These are phyloP conservation scores for Pleuronectes platessa DNA, from an alignment of 2,113 vertebrate genomes.

Conservation along the genomic window DNA sequence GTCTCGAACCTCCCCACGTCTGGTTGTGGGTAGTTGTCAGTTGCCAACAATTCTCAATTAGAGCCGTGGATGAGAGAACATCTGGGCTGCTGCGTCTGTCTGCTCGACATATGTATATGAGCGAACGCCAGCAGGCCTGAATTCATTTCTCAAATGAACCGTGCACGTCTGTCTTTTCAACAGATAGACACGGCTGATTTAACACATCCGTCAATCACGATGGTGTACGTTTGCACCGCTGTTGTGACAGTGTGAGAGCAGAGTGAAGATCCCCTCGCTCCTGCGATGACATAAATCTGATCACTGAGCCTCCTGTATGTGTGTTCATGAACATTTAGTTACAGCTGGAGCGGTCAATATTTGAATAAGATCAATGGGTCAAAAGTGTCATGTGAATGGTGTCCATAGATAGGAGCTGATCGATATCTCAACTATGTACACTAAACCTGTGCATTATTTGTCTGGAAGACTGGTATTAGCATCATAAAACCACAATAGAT, in stretches of 20 bases:
- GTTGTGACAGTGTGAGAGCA: not conserved
- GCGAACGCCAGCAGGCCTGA: conserved; percentile 29
- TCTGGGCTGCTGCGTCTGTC: conserved; percentile 48
- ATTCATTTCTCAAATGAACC: conserved; percentile 48
- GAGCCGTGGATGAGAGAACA: conserved; percentile 63
- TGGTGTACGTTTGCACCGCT: conserved; percentile 3
- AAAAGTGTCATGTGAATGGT: not conserved
- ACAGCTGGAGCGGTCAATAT: not conserved
- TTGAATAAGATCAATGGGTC: not conserved
- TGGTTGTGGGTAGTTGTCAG: conserved; percentile 66
- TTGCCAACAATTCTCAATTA: conserved; percentile 72
- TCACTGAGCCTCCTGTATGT: not conserved
- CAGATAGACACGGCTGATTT: conserved; percentile 12
- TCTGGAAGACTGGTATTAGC: too few species aligned
- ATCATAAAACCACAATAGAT: not conserved
- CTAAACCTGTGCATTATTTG: too few species aligned
- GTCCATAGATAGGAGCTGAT: not conserved
- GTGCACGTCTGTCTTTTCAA: conserved; percentile 19
- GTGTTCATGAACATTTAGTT: not conserved
- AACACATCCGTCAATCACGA: conserved; percentile 25
- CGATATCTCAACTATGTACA: not conserved
- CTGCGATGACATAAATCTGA: not conserved
- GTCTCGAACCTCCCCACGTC: conserved; percentile 73
- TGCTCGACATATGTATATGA: conserved; percentile 55
- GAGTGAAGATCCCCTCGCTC: conserved; percentile 3